phyloP scores from a whole-genome alignment of 2,113 vertebrate species.

The Gnathonemus echidnorhynchus region DNA sequence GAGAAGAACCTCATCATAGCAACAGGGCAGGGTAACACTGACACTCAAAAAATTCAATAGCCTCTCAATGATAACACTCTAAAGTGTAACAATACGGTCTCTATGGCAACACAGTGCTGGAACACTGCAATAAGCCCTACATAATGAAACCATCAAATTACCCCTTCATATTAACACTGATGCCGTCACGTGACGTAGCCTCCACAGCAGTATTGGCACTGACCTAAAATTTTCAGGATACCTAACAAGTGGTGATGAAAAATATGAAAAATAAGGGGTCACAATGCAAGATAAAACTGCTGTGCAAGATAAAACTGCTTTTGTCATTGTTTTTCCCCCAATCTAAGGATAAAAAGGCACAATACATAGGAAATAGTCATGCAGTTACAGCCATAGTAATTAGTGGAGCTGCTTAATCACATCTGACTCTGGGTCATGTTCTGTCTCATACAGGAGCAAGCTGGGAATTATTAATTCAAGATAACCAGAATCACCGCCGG shows the following conservation, averaged over 20 bases:
- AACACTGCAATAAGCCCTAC: background rate
- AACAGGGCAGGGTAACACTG: background rate
- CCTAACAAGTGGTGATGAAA: background rate
- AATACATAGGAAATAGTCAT: background rate
- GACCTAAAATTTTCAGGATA: background rate
- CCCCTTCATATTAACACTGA: background rate
- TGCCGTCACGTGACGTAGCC: background rate
- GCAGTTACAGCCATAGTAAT: background rate
- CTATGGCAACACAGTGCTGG: background rate
- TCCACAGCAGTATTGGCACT: background rate
- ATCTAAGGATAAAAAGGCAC: background rate
- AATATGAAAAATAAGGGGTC: background rate
- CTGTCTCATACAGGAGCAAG: background rate
- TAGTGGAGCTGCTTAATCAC: background rate
- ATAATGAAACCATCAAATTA: background rate
- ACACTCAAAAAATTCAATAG: background rate
- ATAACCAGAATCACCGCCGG: background rate
- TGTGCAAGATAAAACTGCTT: background rate
- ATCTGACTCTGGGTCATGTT: background rate
- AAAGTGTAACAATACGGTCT: background rate
- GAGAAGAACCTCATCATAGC: background rate
- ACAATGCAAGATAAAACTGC: background rate
- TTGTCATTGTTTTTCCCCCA: background rate
- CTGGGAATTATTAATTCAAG: background rate
- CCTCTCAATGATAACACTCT: background rate